Percentiles rank a stretch among this genome's conserved stretches.
Evolutionary conservation across 2,113 vertebrate genomes (phyloP).

Genomic region (Polyodon spathula): DNA sequence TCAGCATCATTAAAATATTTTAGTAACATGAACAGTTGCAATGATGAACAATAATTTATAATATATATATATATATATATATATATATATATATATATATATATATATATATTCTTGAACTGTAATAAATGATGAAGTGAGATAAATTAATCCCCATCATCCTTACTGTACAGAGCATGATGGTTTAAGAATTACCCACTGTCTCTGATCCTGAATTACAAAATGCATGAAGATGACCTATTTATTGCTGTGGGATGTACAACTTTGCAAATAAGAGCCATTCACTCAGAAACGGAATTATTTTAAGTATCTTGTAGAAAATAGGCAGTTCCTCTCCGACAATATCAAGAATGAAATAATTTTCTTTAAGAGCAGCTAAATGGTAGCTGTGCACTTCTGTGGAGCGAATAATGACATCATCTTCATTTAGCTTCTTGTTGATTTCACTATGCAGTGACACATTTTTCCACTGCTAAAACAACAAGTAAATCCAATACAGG

Average conservation of each 20-base stretch:
- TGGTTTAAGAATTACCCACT: background rate
- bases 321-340: conserved; percentile 8
- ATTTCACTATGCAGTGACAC: background rate
- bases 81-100: background rate
- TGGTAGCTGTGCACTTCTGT: conserved; percentile 10
- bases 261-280: background rate
- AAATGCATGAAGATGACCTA: conserved; percentile 6
- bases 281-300: too few species aligned
- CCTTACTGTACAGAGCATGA: conserved; percentile 8
- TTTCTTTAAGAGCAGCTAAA: conserved; percentile 3
- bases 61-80: background rate
- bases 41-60: background rate
- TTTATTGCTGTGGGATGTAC: background rate
- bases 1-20: too few species aligned
- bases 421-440: conserved; percentile 5
- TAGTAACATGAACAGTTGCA: too few species aligned
- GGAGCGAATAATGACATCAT: conserved; percentile 1
- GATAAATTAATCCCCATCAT: background rate
- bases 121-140: background rate
- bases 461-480: conserved; percentile 11
- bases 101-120: background rate
- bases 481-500: conserved; percentile 8
- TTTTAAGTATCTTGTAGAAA: background rate
- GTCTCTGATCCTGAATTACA: background rate
- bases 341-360: conserved; percentile 2